A percentile compares a stretch with the other conserved stretches of the same genome.
Conservation (phyloP, 2,888 invertebrate species). For the Ephialtes manifestator region DNA sequence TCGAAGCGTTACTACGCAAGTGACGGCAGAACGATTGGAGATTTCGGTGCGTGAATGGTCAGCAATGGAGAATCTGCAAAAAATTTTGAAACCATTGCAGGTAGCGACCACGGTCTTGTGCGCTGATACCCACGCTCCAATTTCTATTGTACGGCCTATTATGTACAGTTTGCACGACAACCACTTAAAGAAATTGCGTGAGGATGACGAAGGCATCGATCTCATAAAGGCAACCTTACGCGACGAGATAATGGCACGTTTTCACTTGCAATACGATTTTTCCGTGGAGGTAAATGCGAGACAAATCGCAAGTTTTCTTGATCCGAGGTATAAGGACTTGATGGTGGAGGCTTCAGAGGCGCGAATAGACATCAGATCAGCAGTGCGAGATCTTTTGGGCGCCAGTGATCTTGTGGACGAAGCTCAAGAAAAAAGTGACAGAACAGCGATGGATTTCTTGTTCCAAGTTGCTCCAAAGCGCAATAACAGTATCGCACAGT, state of each 20-base stretch:
- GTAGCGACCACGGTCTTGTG: slow-evolving; percentile 49
- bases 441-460: slow-evolving; percentile 45
- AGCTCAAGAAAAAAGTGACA: background rate
- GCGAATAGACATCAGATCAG: background rate
- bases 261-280: background rate
- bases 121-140: slow-evolving; percentile 28
- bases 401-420: background rate
- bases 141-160: slow-evolving; percentile 31
- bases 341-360: background rate
- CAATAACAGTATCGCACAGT: slow-evolving; percentile 11
- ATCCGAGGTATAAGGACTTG: slow-evolving; percentile 36
- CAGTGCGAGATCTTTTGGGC: background rate
- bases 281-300: background rate
- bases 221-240: slow-evolving; percentile 6
- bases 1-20: background rate
- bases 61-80: no score
- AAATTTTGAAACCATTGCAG: slow-evolving; percentile 50
- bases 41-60: slow-evolving; percentile 52
- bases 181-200: background rate
- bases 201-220: background rate
- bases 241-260: background rate
- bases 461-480: slow-evolving; percentile 26
- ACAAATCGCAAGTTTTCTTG: slow-evolving; percentile 48
- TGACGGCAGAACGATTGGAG: slow-evolving; percentile 45
- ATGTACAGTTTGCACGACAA: slow-evolving; percentile 3